Evolutionary conservation across 2,113 vertebrate genomes (phyloP).

Genomic region (Mormyrus lacerda): DNA sequence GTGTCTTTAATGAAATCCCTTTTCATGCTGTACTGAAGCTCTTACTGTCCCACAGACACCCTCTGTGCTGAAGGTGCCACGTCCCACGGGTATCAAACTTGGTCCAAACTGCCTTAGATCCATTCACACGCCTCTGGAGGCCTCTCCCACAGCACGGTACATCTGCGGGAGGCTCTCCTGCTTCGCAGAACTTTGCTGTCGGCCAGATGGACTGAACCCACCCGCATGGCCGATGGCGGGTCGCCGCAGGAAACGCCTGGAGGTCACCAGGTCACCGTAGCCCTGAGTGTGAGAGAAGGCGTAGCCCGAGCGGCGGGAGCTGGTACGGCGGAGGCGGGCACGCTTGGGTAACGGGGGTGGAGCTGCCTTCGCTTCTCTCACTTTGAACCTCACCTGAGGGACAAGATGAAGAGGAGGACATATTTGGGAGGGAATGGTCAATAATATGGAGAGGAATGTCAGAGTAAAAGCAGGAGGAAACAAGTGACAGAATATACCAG

Average conservation of each 20-base stretch:
- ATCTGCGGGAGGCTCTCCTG: constrained; percentile 45
- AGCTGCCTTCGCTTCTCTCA: constrained; percentile 56
- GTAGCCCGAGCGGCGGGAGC: constrained; percentile 78
- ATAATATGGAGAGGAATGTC: background rate
- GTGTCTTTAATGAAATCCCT: background rate
- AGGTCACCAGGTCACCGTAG: constrained; percentile 87
- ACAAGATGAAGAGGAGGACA: background rate
- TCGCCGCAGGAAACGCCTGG: constrained; percentile 49
- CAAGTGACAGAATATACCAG: background rate
- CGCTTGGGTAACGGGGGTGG: constrained; percentile 44
- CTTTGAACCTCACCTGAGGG: constrained; percentile 64
- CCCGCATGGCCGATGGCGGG: constrained; percentile 34
- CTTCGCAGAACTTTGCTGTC: constrained; percentile 38
- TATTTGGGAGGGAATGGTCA: background rate
- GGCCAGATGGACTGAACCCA: constrained; percentile 29
- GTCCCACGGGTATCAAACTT: background rate
- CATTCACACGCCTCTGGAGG: background rate
- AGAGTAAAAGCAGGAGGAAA: background rate
- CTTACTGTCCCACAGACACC: background rate
- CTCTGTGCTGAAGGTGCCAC: background rate
- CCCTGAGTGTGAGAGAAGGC: constrained; percentile 90
- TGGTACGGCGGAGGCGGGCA: constrained; percentile 45
- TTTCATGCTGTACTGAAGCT: background rate
- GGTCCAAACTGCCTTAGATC: background rate
- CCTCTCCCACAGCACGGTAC: constrained; percentile 49